These are phyloP conservation scores for Gopherus evgoodei DNA, from an alignment of 2,113 vertebrate genomes.

Conservation along the genomic window DNA sequence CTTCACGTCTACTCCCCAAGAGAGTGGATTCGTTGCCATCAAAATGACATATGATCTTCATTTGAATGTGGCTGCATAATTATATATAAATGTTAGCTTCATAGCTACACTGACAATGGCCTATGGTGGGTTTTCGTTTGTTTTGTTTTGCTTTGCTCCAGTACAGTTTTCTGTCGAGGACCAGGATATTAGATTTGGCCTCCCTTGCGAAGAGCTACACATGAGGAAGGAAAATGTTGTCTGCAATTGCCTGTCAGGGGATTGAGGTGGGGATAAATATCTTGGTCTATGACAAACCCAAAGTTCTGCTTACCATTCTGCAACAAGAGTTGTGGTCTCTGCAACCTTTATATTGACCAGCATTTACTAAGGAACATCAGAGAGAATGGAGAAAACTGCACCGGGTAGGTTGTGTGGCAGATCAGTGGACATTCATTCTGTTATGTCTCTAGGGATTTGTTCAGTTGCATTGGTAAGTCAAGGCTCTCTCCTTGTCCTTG, in stretches of 20 bases:
- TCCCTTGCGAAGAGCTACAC: rapidly evolving
- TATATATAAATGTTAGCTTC: not conserved
- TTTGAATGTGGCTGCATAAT: not conserved
- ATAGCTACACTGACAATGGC: not conserved
- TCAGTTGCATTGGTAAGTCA: not conserved
- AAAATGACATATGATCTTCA: not conserved
- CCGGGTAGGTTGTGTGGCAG: not conserved
- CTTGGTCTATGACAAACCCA: not conserved
- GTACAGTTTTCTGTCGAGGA: not conserved
- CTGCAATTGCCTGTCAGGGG: not conserved
- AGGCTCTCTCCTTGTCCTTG: not conserved
- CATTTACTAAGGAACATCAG: not conserved
- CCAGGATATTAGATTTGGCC: rapidly evolving
- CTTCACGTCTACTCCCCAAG: not conserved
- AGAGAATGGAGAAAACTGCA: not conserved
- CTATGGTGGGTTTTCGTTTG: not conserved
- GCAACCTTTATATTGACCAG: not conserved
- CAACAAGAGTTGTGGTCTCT: not conserved
- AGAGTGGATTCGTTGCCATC: not conserved
- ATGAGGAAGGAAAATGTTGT: not conserved
- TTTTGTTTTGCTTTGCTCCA: not conserved
- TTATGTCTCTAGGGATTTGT: not conserved
- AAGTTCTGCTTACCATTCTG: not conserved
- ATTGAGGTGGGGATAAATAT: not conserved
- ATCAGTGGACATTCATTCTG: not conserved